Evolutionary conservation across 2,113 vertebrate species (phyloP).

Genomic region (Microcebus lehilahytsara): DNA sequence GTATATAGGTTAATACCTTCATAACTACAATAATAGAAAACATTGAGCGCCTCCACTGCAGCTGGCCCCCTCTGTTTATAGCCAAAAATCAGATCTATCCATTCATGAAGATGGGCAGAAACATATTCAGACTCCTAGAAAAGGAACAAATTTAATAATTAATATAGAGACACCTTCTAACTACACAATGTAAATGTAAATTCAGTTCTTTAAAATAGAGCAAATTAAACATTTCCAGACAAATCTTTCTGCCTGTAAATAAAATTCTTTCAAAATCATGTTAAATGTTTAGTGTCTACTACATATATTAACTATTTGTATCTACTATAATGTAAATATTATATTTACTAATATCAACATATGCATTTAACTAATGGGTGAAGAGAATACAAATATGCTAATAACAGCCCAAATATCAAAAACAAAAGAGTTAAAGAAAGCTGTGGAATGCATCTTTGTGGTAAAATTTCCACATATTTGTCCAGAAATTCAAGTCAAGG

Average conservation of each 20-base stretch:
- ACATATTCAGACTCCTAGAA: conserved; percentile 95
- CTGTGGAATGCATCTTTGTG: background rate
- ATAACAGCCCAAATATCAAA: background rate
- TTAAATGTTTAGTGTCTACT: background rate
- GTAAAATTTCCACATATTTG: background rate
- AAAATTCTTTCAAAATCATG: conserved; percentile 30
- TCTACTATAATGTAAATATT: background rate
- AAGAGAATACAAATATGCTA: conserved; percentile 24
- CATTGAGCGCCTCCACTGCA: conserved; percentile 95
- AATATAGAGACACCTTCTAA: conserved; percentile 10
- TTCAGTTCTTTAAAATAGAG: background rate
- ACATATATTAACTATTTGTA: background rate
- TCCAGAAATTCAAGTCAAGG: conserved; percentile 1
- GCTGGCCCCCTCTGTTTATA: conserved; percentile 96
- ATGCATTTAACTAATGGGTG: background rate
- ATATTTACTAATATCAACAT: conserved; percentile 28
- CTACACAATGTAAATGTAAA: background rate
- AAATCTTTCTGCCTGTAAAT: conserved; percentile 3
- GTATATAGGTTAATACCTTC: conserved; percentile 84
- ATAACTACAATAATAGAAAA: conserved; percentile 98
- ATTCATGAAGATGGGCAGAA: conserved; percentile 96
- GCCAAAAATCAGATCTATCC: conserved; percentile 99
- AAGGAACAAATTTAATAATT: conserved; percentile 59
- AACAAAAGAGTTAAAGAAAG: conserved; percentile 14
- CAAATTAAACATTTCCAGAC: conserved; percentile 40